phyloP scores from a whole-genome alignment of 2,888 invertebrate species.

The Calephelis perditalis region DNA sequence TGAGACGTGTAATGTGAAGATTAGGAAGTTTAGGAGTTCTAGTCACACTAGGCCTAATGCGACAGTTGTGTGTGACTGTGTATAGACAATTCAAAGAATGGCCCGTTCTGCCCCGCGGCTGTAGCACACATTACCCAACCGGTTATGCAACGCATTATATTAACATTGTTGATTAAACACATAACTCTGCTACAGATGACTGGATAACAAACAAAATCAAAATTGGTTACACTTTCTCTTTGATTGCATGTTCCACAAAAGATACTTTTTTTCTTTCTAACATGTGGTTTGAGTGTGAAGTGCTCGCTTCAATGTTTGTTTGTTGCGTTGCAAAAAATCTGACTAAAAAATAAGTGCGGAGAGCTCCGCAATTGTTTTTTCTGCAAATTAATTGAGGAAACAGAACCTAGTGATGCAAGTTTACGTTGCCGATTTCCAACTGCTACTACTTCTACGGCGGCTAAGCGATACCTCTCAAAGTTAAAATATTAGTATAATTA shows the following conservation, averaged over 20 bases:
- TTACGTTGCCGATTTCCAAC: too few relatives aligned
- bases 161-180: conserved; percentile 18
- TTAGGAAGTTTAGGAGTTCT: too few relatives aligned
- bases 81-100: not conserved
- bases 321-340: not conserved
- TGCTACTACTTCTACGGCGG: too few relatives aligned
- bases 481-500: too few relatives aligned
- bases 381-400: too few relatives aligned
- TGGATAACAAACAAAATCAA: conserved; percentile 23
- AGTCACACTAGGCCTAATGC: too few relatives aligned
- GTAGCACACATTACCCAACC: not conserved
- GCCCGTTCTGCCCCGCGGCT: not conserved
- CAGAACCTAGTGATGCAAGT: too few relatives aligned
- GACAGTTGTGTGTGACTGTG: too few relatives aligned
- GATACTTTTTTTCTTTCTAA: not conserved
- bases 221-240: conserved; percentile 31
- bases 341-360: too few relatives aligned
- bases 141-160: conserved; percentile 11
- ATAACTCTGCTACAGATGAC: conserved; percentile 9
- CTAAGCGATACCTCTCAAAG: too few relatives aligned
- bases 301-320: not conserved
- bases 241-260: conserved; percentile 19
- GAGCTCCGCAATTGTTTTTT: too few relatives aligned
- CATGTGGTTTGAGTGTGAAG: not conserved
- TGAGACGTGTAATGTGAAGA: too few relatives aligned